Evolutionary conservation across 2,797 vertebrate species (phyloP).

Genomic region (Sandelia bainsii): DNA sequence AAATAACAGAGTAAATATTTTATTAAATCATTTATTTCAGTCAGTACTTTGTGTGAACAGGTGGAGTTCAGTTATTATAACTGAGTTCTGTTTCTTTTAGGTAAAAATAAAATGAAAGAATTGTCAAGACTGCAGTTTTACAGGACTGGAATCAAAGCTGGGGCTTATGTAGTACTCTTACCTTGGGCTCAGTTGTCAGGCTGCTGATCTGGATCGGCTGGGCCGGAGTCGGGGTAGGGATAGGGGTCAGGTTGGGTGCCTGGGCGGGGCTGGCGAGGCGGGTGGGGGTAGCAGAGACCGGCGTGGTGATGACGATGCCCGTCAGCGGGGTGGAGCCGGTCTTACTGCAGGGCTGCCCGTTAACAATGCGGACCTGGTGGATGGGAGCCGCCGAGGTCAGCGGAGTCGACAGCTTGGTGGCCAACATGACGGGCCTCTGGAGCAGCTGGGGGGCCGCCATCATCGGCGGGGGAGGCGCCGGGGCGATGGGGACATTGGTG

Average conservation of each 20-base stretch:
- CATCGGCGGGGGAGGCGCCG: slow-evolving; percentile 97
- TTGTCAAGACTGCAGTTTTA: too few relatives aligned
- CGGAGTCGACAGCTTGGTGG: slow-evolving; percentile 92
- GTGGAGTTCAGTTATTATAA: too few relatives aligned
- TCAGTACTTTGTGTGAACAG: too few relatives aligned
- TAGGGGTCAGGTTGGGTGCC: slow-evolving; percentile 20
- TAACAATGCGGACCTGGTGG: slow-evolving; percentile 97
- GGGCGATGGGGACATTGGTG: slow-evolving; percentile 97
- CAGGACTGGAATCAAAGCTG: too few relatives aligned
- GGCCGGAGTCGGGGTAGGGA: slow-evolving; percentile 63
- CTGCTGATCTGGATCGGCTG: slow-evolving; percentile 97
- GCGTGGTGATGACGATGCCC: slow-evolving; percentile 96
- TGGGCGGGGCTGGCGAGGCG: slow-evolving; percentile 83
- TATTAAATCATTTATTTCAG: too few relatives aligned
- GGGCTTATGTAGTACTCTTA: slow-evolving; percentile 52
- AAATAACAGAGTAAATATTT: too few relatives aligned
- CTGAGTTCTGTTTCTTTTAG: too few relatives aligned
- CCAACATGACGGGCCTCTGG: slow-evolving; percentile 96
- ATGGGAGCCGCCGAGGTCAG: slow-evolving; percentile 93
- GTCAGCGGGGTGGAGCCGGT: slow-evolving; percentile 92
- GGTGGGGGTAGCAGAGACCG: slow-evolving; percentile 76
- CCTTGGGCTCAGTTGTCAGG: slow-evolving; percentile 93
- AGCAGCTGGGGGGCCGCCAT: slow-evolving; percentile 97
- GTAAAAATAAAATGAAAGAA: too few relatives aligned
- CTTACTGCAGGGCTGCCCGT: slow-evolving; percentile 92